phyloP scores from a whole-genome alignment of 2,113 vertebrate species.

The Psilopsiagon aurifrons region DNA sequence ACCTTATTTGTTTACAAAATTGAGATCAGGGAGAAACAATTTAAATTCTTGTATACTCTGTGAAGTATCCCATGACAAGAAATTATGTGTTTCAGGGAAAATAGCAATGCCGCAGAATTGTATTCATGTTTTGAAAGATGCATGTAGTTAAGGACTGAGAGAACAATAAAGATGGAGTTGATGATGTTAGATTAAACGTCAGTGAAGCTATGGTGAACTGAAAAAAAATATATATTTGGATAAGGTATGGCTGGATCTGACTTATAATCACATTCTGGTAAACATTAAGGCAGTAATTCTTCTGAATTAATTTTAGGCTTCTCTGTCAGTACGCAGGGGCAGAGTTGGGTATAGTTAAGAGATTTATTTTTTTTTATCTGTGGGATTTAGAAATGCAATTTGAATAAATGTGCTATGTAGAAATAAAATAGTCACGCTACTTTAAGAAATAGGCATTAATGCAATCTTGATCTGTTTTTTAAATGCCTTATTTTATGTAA shows the following conservation, averaged over 20 bases:
- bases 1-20: not conserved
- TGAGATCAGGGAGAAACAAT: not conserved
- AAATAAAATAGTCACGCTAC: not conserved
- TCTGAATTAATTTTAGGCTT: not conserved
- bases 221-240: not conserved
- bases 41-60: not conserved
- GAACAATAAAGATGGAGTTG: not conserved
- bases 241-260: not conserved
- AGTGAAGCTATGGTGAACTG: not conserved
- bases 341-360: not conserved
- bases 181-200: not conserved
- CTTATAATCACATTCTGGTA: not conserved
- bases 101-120: not conserved
- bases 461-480: not conserved
- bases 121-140: not conserved
- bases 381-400: not conserved
- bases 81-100: not conserved
- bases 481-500: not conserved
- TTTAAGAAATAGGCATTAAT: not conserved
- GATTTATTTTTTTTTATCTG: not conserved
- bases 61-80: not conserved
- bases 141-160: not conserved
- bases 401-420: not conserved
- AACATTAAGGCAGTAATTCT: not conserved
- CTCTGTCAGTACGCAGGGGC: accelerated